Conservation (phyloP, 2,797 vertebrate genomes). For the Lemur catta region DNA sequence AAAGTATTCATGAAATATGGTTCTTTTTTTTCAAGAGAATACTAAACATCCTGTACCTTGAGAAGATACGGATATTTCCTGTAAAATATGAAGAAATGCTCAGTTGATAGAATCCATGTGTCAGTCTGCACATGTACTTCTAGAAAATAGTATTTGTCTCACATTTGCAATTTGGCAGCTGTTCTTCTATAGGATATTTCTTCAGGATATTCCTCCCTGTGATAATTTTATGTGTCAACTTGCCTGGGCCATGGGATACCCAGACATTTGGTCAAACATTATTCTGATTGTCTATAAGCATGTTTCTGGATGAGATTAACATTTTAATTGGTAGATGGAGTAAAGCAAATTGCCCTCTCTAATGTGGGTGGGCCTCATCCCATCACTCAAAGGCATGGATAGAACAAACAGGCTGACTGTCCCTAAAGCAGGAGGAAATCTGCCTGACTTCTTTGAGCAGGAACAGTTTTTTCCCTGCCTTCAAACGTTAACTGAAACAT, state of each 20-base stretch:
- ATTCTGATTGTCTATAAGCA: not conserved
- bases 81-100: not conserved
- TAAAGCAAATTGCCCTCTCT: not conserved
- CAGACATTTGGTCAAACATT: not conserved
- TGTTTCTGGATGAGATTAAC: not conserved
- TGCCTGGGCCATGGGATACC: not conserved
- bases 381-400: not conserved
- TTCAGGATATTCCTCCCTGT: not conserved
- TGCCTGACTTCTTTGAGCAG: not conserved
- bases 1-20: constrained; percentile 27
- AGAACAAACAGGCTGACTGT: not conserved
- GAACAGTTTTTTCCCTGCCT: not conserved
- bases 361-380: not conserved
- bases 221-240: not conserved
- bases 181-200: not conserved
- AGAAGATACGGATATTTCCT: constrained; percentile 4
- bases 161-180: not conserved
- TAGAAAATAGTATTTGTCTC: not conserved
- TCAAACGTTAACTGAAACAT: not conserved
- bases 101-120: not conserved
- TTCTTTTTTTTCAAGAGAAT: constrained; percentile 37
- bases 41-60: not conserved
- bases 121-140: not conserved
- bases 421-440: not conserved
- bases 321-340: not conserved